Percentiles rank a stretch among this genome's conserved stretches.
Evolutionary conservation across 2,113 vertebrate species (phyloP).

Genomic region (Cheilinus undulatus): DNA sequence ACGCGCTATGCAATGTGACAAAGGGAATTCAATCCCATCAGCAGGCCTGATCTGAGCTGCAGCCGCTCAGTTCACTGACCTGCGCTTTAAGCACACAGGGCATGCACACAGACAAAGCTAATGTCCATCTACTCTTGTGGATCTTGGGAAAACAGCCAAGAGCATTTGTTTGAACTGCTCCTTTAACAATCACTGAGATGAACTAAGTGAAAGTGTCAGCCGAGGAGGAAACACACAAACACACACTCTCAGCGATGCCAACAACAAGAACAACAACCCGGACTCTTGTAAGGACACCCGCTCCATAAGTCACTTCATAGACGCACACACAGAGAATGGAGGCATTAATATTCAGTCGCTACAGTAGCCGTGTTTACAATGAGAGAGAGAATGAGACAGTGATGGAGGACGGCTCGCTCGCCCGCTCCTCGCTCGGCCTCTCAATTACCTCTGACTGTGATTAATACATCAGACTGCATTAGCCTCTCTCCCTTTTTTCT

Average conservation of each 20-base stretch:
- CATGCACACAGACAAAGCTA: neutral
- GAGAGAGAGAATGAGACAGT: constrained; percentile 74
- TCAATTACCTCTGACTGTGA: constrained; percentile 79
- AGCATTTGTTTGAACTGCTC: constrained; percentile 4
- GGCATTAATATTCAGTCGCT: constrained; percentile 72
- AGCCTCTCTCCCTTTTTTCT: constrained; percentile 41
- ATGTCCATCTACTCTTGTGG: neutral
- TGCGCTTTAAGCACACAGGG: neutral
- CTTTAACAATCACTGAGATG: constrained; percentile 26
- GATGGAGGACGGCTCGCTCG: constrained; percentile 72
- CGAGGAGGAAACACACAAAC: neutral
- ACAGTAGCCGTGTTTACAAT: constrained; percentile 73
- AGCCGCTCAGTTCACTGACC: too few species aligned
- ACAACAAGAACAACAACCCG: constrained; percentile 52
- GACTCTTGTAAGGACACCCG: constrained; percentile 63
- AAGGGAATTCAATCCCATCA: too few species aligned
- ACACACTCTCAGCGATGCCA: constrained; percentile 24
- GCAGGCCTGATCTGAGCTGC: too few species aligned
- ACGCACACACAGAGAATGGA: constrained; percentile 22
- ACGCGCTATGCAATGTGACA: too few species aligned
- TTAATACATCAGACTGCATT: constrained; percentile 80
- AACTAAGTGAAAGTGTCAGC: constrained; percentile 29
- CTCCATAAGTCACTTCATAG: constrained; percentile 60
- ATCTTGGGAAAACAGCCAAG: neutral
- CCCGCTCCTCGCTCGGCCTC: constrained; percentile 66